phyloP scores from a whole-genome alignment of 1,140 invertebrate species.

The Sitobion miscanthi region DNA sequence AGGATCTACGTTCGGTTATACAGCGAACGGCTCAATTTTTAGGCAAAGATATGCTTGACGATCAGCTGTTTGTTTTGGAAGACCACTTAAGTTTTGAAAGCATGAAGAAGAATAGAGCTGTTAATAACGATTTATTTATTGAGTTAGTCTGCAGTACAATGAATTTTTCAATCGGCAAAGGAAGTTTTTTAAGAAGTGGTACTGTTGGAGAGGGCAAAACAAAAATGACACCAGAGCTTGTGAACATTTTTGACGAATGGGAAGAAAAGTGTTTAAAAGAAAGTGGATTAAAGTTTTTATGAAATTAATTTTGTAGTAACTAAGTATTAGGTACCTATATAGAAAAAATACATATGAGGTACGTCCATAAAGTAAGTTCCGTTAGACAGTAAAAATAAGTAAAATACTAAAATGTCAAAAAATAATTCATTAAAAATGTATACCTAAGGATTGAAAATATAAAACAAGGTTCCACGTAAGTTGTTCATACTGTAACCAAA shows the following conservation, averaged over 20 bases:
- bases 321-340: too few species aligned
- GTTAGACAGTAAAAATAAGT: too few species aligned
- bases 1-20: slow-evolving; percentile 70
- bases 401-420: too few species aligned
- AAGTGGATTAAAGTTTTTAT: slow-evolving; percentile 34
- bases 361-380: too few species aligned
- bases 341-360: too few species aligned
- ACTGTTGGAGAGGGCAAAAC: slow-evolving; percentile 85
- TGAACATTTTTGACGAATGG: slow-evolving; percentile 77
- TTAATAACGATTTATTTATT: slow-evolving; percentile 65
- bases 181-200: slow-evolving; percentile 80
- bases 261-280: slow-evolving; percentile 67
- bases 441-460: too few species aligned
- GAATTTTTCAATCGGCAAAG: slow-evolving; percentile 63
- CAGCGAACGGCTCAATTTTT: slow-evolving; percentile 78
- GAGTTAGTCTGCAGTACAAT: too few species aligned
- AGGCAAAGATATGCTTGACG: slow-evolving; percentile 70
- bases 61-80: slow-evolving; percentile 71
- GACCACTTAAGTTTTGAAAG: slow-evolving; percentile 73
- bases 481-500: too few species aligned
- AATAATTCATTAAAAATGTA: too few species aligned
- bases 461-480: too few species aligned
- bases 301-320: neutral
- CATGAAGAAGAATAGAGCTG: slow-evolving; percentile 79
- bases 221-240: slow-evolving; percentile 76